Evolutionary conservation across 2,797 vertebrate genomes (phyloP).

Genomic region (Odontamblyopus lacepedii): DNA sequence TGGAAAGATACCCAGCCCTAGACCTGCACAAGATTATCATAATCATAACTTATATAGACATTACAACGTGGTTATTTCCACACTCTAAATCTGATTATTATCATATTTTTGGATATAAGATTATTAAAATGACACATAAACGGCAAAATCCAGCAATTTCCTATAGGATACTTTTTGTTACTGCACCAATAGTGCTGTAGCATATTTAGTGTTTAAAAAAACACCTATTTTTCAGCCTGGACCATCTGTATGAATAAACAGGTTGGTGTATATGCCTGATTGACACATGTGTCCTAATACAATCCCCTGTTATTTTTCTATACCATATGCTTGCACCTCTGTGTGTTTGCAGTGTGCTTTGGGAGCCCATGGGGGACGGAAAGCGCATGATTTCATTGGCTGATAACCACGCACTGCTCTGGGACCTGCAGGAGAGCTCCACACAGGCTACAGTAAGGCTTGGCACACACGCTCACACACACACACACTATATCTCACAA

Average conservation of each 20-base stretch:
- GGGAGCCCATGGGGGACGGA: slow-evolving; percentile 96
- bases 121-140: too few species aligned
- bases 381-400: slow-evolving; percentile 91
- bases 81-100: too few species aligned
- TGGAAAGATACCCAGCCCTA: too few species aligned
- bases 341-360: slow-evolving; percentile 82
- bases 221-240: background rate
- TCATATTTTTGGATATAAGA: too few species aligned
- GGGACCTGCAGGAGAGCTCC: slow-evolving; percentile 94
- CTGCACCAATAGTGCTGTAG: background rate
- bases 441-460: slow-evolving; percentile 85
- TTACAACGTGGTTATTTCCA: too few species aligned
- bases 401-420: slow-evolving; percentile 90
- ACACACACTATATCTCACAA: slow-evolving; percentile 47
- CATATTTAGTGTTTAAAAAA: background rate
- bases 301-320: slow-evolving; percentile 29
- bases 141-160: too few species aligned
- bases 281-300: slow-evolving; percentile 24
- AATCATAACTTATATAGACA: too few species aligned
- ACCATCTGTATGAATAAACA: background rate
- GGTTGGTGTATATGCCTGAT: slow-evolving; percentile 21
- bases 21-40: too few species aligned
- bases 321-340: slow-evolving; percentile 26
- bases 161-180: background rate
- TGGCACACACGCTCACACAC: slow-evolving; percentile 22